Percentiles rank a stretch among this genome's conserved stretches.
Conservation (phyloP, 2,797 vertebrate genomes). For the Pitangus sulphuratus region DNA sequence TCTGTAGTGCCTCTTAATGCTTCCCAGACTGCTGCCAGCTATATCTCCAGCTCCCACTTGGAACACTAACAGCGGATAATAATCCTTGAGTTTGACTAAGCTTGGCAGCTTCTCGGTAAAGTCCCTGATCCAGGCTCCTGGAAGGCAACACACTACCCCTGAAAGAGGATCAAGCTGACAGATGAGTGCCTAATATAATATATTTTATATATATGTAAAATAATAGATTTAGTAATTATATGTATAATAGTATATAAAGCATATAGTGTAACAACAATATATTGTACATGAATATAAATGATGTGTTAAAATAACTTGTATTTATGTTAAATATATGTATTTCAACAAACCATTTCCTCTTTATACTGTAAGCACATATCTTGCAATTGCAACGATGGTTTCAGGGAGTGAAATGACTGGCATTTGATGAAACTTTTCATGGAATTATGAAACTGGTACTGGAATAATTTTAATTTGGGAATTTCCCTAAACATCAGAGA, state of each 20-base stretch:
- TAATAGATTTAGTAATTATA: background rate
- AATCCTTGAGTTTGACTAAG: background rate
- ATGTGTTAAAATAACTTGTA: background rate
- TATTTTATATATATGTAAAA: background rate
- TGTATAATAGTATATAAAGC: background rate
- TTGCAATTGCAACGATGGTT: background rate
- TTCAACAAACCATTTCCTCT: background rate
- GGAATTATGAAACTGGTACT: slow-evolving; percentile 41
- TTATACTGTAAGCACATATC: background rate
- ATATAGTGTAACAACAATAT: background rate
- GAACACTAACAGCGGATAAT: background rate
- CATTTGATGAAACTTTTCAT: slow-evolving; percentile 37
- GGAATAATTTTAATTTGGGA: slow-evolving; percentile 40
- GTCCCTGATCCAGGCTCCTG: background rate
- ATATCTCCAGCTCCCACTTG: background rate
- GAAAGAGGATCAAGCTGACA: fast-evolving
- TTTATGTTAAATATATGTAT: background rate
- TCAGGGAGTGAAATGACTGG: slow-evolving; percentile 24
- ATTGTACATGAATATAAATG: background rate
- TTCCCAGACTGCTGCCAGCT: background rate
- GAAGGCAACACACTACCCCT: fast-evolving
- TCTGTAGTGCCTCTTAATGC: background rate
- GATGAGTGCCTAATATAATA: background rate
- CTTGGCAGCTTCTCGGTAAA: background rate
- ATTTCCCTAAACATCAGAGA: slow-evolving; percentile 53